Evolutionary conservation across 2,888 invertebrate genomes (phyloP).

Genomic region (Zygothrica quintamaculata): DNA sequence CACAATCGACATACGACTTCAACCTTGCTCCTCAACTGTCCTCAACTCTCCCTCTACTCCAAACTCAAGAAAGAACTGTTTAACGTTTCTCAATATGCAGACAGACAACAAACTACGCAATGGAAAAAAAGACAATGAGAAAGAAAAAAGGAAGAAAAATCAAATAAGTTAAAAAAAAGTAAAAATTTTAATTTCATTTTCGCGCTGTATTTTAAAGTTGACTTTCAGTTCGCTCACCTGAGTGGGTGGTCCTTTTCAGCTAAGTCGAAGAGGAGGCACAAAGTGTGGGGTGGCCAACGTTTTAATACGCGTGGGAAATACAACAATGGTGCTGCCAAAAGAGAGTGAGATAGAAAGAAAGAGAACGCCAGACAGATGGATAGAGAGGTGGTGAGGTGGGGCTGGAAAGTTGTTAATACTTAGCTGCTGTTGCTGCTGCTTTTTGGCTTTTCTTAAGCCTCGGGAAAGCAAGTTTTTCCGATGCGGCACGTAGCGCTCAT

Average conservation of each 20-base stretch:
- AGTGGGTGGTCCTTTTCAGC: slow-evolving; percentile 13
- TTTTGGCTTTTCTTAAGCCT: slow-evolving; percentile 73
- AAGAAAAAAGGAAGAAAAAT: slow-evolving; percentile 26
- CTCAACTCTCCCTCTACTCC: too few relatives aligned
- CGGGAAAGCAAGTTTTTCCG: slow-evolving; percentile 43
- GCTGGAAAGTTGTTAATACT: slow-evolving; percentile 71
- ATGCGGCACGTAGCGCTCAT: slow-evolving; percentile 67
- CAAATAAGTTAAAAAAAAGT: slow-evolving; percentile 26
- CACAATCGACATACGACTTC: slow-evolving; percentile 47
- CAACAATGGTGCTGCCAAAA: slow-evolving; percentile 60
- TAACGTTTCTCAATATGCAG: slow-evolving; percentile 71
- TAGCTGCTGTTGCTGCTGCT: slow-evolving; percentile 53
- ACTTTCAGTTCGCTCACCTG: slow-evolving; percentile 52
- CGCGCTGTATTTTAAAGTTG: slow-evolving; percentile 71
- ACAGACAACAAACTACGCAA: slow-evolving; percentile 62
- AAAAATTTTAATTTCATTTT: slow-evolving; percentile 76
- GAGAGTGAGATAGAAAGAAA: background rate
- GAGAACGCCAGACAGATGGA: slow-evolving; percentile 1
- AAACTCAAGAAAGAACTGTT: slow-evolving; percentile 43
- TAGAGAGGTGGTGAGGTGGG: slow-evolving; percentile 12
- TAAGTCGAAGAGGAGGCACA: background rate
- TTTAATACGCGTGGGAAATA: slow-evolving; percentile 77
- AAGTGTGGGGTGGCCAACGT: slow-evolving; percentile 17
- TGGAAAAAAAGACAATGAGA: slow-evolving; percentile 6
- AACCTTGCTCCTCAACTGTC: background rate